Evolutionary conservation across 2,797 vertebrate genomes (phyloP).

Genomic region (Poeciliopsis gracilis): DNA sequence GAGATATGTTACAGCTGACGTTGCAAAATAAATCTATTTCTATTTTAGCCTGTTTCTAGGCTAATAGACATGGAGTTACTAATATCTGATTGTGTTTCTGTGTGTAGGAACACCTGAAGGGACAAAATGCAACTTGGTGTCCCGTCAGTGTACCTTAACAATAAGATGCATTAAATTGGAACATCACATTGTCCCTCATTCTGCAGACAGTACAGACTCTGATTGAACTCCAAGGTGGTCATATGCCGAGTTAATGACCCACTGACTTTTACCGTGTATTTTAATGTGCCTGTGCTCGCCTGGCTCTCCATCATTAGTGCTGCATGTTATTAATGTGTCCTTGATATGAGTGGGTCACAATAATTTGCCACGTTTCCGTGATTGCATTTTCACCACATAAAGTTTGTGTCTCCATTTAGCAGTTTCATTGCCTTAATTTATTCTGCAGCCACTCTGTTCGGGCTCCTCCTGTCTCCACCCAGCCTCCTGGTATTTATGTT

Average conservation of each 20-base stretch:
- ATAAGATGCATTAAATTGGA: slow-evolving; percentile 5
- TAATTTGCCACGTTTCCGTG: slow-evolving; percentile 28
- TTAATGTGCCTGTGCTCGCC: slow-evolving; percentile 34
- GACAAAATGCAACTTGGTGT: not conserved
- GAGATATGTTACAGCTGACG: not conserved
- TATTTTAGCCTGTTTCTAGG: not conserved
- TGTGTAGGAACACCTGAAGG: not conserved
- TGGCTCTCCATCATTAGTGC: slow-evolving; percentile 47
- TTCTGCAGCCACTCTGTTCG: slow-evolving; percentile 21
- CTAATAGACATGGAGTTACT: not conserved
- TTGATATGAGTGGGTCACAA: slow-evolving; percentile 31
- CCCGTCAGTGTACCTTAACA: slow-evolving; percentile 15
- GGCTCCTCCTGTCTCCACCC: slow-evolving; percentile 43
- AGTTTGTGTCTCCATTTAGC: slow-evolving; percentile 31
- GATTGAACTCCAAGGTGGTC: slow-evolving; percentile 38
- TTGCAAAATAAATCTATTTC: not conserved
- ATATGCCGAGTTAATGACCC: slow-evolving; percentile 54
- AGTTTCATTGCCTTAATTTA: slow-evolving; percentile 39
- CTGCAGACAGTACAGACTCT: slow-evolving; percentile 32
- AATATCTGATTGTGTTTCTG: not conserved
- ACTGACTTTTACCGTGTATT: slow-evolving; percentile 39
- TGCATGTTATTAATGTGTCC: slow-evolving; percentile 42
- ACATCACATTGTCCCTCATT: slow-evolving; percentile 1
- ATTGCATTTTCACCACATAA: slow-evolving; percentile 14
- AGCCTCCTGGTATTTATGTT: slow-evolving; percentile 56